Evolutionary conservation across 2,888 invertebrate species (phyloP), one percentile per base, ranked within the genome.

Genomic region (Luperina nickerlii): DNA sequence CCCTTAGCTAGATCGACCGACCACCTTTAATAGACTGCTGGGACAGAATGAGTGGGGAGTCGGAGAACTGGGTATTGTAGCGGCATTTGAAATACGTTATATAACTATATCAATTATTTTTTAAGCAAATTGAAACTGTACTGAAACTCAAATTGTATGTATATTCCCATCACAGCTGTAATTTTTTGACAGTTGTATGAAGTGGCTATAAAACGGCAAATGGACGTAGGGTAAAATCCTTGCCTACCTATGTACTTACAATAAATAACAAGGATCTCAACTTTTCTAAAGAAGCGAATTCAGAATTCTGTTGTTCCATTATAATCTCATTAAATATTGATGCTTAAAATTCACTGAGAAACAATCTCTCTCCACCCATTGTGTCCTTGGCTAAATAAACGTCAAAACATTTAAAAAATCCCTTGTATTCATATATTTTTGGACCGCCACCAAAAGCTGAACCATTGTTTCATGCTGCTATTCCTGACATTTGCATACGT

Each of bases 401-500:
- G 32, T 32, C 48, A 51, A 67, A 71, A 74, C 24, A 67, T 82
- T 81, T 66, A 8, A 81, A 74, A 82, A 70, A n/a, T 38, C n/a
- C n/a, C 13, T 51, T 62, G 42, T 71, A n/a, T 80, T 66, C 80
- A 62, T 62, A 67, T 7, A 81, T 69, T 81, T 68, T 82, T 65
- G 42, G 51, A 67, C 24, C 62, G 68, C n/a, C 71, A n/a, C 69
- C 73, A 73, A 82, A 73, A 83, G 57, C 68, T 48, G 42, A 13
- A 45, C 51, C 48, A 82, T 74, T 76, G 73, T 85, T 68, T 66
- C 15, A 48, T 63, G 67, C 73, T 68, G 73, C n/a, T 76, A 74
- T 75, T 74, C 11, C 54, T 18, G 11, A 54, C n/a, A 85, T 86
- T 86, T 78, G 74, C 88, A 86, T 85, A 71, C n/a, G 63, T 79